Base-by-base conservation (phyloP, 2,797 vertebrate species). In the Eulemur coronatus region DNA sequence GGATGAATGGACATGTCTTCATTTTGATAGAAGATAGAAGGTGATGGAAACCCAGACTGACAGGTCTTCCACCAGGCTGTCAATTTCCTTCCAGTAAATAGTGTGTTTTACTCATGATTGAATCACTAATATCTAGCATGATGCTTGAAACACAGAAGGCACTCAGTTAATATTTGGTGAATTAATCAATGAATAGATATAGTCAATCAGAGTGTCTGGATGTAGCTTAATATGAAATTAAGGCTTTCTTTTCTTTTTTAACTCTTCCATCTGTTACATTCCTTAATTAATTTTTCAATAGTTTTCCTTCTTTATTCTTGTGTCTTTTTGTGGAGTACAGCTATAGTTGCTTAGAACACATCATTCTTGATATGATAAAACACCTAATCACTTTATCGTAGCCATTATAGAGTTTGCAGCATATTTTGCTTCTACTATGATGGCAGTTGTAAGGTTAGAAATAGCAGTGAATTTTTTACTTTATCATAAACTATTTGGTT, bases 401-500 rank as follows among this genome's bases (percentile, higher is more conserved):
- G 22, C 28, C 13, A 12, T 70, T 81, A 28, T 26, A 76, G 38
- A 81, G 46, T 96, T 57, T 81, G 30, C 67, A 46, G 9, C 10
- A 61, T 85, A 55, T 81, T 92, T 97, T 94, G 17, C 18, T 84
- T 89, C 46, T 52, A 63, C 26, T 87, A 2, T 38, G 17, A 93
- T 22, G 50, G 35, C 30, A 93, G 86, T 90, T 55, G 50, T 67
- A 13, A 94, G 4, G 18, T 95, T 85, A 81, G 52, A 82, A 73
- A 95, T 59, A 65, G 84, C 30, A 81, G 5, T 73, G 1, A 46
- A 90, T 48, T 90, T 93, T 93, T n/a, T 85, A 65, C 59, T 94
- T 90, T 82, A 81, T 4, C 12, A 89, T 81, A 84, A 61, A 17
- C 13, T 67, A 78, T 96, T 78, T 95, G 38, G 43, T 97, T 98